A percentile compares a stretch with the other conserved stretches of the same genome.
Conservation (phyloP, 2,888 invertebrate genomes). For the Dicyrtoma fusca region DNA sequence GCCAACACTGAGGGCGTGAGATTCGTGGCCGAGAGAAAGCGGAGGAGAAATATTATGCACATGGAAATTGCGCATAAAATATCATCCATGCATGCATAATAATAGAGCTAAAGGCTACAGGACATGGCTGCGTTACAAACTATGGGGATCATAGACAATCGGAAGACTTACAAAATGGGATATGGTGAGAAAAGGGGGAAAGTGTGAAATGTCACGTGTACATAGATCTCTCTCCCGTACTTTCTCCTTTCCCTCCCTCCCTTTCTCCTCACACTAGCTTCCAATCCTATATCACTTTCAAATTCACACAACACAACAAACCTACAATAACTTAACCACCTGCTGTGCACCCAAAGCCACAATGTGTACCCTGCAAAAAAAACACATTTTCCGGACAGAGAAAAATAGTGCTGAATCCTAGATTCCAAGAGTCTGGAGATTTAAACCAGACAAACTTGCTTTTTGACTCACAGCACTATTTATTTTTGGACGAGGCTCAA, state of each 20-base stretch:
- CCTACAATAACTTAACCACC: constrained; percentile 12
- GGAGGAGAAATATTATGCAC: constrained; percentile 8
- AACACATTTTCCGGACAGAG: too few relatives aligned
- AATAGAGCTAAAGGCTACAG: background rate
- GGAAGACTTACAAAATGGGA: too few relatives aligned
- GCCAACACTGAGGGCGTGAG: too few relatives aligned
- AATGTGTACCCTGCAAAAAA: too few relatives aligned
- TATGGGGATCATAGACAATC: too few relatives aligned
- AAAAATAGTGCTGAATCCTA: too few relatives aligned
- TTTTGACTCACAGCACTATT: too few relatives aligned
- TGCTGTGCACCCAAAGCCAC: constrained; percentile 14
- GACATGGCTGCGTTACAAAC: too few relatives aligned
- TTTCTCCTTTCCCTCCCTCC: background rate
- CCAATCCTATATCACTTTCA: background rate
- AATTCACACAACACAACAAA: background rate
- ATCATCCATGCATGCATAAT: constrained; percentile 13
- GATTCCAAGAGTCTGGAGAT: too few relatives aligned
- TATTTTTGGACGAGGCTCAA: too few relatives aligned
- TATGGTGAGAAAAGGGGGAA: background rate
- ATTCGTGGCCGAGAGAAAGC: constrained; percentile 2
- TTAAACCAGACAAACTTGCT: too few relatives aligned
- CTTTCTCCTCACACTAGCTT: background rate
- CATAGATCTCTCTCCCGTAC: background rate
- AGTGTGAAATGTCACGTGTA: background rate
- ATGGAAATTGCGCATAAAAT: constrained; percentile 26